Evolutionary conservation across 2,888 invertebrate species (phyloP).

Genomic region (Ernsta delagoae): DNA sequence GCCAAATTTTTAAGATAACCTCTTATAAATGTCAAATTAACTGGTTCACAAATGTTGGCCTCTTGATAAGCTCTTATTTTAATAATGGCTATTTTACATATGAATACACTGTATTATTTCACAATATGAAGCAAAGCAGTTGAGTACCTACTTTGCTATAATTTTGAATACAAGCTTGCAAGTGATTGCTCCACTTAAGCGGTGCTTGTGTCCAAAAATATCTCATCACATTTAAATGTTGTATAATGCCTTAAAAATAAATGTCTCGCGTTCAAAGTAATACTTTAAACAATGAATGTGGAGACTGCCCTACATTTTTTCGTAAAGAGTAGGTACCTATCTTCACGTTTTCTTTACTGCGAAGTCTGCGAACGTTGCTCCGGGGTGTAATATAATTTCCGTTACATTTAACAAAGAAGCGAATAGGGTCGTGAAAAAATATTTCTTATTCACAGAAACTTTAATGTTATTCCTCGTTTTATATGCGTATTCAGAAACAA

Average conservation of each 20-base stretch:
- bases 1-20: background rate
- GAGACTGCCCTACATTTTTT: background rate
- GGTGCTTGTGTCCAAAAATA: background rate
- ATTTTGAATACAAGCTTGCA: background rate
- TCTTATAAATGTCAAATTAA: background rate
- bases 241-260: background rate
- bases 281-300: background rate
- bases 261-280: background rate
- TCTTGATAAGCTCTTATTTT: too few species aligned
- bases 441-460: slow-evolving; percentile 9
- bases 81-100: too few species aligned
- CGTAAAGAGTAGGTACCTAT: background rate
- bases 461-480: background rate
- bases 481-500: background rate
- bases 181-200: background rate
- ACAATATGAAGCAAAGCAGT: too few species aligned
- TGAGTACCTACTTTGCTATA: background rate
- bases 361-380: background rate
- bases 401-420: slow-evolving; percentile 11
- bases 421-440: slow-evolving; percentile 2
- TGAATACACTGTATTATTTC: too few species aligned
- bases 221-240: slow-evolving; percentile 6
- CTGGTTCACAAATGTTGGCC: background rate
- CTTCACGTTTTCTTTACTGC: slow-evolving; percentile 2
- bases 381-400: slow-evolving; percentile 16